Evolutionary conservation across 1,140 invertebrate species (phyloP), one percentile per base, ranked within the genome.

Genomic region (Saccostrea glomerata): DNA sequence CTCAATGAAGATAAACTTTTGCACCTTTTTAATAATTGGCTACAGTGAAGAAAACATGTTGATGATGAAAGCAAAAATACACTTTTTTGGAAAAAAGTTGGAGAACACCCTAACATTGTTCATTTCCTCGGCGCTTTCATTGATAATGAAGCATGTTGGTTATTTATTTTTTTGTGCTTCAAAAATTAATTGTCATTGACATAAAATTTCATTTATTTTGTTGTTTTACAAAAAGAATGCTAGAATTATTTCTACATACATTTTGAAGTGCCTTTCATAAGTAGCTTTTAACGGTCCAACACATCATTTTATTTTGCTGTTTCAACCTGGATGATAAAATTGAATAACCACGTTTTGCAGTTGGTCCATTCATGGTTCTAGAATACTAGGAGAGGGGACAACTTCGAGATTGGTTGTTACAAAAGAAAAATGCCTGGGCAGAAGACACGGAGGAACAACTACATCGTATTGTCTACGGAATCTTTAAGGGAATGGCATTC

Each of bases 401-500:
- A 55, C 55, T 92, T 70, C 88, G 89, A 55, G 84, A 89, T 30
- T 91, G 90, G 90, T 82, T 92, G 25, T 55, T 56, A 55, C 66
- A 82, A 13, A 84, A 89, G 40, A 83, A 56, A 47, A 84, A 12
- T 13, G 82, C 82, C 17, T 23, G 84, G 4, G 77, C 82, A 2
- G 86, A 89, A 12, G 85, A 89, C 36, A 98, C 97, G 0, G 97
- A 98, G 90, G 98, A 98, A 94, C 97, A 99, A 94, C 95, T 99
- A n/a, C 97, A 98, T 2, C 98, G 97, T 15, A 99, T 99, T 95
- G 97, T 98, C 0, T 98, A 97, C 94, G 98, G 99, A 96, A 97
- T 99, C 0, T 98, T 98, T 5, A 96, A 97, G 88, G 98, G 98
- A 87, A 99, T 99, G 98, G 97, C 98, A 91, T 99, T 99, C 95